phyloP scores from a whole-genome alignment of 2,888 invertebrate species.

The Cephalotes varians region DNA sequence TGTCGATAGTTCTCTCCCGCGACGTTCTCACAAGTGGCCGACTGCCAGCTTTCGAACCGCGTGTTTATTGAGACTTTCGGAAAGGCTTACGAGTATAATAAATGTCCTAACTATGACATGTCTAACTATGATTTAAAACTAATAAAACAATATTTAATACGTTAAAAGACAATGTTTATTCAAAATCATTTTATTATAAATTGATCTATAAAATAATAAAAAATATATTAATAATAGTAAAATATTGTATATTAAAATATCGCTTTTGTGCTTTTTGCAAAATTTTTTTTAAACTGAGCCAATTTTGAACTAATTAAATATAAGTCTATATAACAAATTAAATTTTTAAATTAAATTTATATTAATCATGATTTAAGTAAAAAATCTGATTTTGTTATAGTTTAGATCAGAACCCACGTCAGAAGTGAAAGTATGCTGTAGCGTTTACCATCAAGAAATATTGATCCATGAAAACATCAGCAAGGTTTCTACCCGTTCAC shows the following conservation, averaged over 20 bases:
- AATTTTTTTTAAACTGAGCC: not conserved
- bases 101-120: not conserved
- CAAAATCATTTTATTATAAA: not conserved
- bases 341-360: conserved; percentile 12
- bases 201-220: not conserved
- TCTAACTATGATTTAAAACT: not conserved
- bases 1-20: conserved; percentile 37
- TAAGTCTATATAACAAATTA: not conserved
- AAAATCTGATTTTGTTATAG: conserved; percentile 14
- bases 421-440: conserved; percentile 35
- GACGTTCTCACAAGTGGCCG: conserved; percentile 40
- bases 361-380: not conserved
- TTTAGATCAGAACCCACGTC: conserved; percentile 61
- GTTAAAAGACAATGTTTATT: not conserved
- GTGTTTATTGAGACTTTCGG: conserved; percentile 14
- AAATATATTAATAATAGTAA: not conserved
- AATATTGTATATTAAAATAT: not conserved
- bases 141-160: not conserved
- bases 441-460: conserved; percentile 63
- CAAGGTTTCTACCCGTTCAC: conserved; percentile 21
- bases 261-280: not conserved
- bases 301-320: not conserved
- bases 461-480: conserved; percentile 49
- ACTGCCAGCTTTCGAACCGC: conserved; percentile 31
- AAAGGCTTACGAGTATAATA: not conserved